Conservation (phyloP, 2,797 vertebrate species). For the Onychomys leucogaster region DNA sequence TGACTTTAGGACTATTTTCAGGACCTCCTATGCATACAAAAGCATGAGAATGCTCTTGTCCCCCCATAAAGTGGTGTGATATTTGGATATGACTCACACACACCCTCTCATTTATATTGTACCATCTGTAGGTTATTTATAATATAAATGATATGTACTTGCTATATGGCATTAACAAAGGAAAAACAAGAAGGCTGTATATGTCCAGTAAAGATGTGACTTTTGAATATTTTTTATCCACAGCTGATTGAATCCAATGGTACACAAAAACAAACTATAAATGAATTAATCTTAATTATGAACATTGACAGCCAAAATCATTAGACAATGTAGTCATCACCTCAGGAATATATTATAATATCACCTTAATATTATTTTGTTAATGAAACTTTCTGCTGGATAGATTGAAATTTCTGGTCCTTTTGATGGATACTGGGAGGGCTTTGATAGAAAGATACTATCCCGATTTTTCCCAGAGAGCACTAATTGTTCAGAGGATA, state of each 20-base stretch:
- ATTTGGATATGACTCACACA: not conserved
- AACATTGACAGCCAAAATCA: not conserved
- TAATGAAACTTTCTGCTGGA: not conserved
- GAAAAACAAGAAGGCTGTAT: not conserved
- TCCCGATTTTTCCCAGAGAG: not conserved
- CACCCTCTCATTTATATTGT: not conserved
- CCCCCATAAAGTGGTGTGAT: not conserved
- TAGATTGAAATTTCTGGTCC: not conserved
- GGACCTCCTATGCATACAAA: not conserved
- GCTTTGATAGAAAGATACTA: slow-evolving; percentile 2
- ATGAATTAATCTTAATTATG: slow-evolving; percentile 37
- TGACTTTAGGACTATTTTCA: not conserved
- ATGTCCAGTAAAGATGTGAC: not conserved
- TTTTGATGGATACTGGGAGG: not conserved
- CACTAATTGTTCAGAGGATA: slow-evolving; percentile 23
- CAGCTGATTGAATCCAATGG: not conserved
- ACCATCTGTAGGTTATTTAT: not conserved
- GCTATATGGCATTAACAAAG: not conserved
- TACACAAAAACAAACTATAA: not conserved
- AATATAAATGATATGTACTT: not conserved
- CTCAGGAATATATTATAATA: slow-evolving; percentile 6
- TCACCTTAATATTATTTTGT: not conserved
- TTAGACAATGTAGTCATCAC: not conserved
- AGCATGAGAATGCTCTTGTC: not conserved
- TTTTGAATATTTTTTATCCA: not conserved